These are phyloP conservation scores for Eristalis arbustorum DNA, from an alignment of 2,888 invertebrate species.

Conservation along the genomic window DNA sequence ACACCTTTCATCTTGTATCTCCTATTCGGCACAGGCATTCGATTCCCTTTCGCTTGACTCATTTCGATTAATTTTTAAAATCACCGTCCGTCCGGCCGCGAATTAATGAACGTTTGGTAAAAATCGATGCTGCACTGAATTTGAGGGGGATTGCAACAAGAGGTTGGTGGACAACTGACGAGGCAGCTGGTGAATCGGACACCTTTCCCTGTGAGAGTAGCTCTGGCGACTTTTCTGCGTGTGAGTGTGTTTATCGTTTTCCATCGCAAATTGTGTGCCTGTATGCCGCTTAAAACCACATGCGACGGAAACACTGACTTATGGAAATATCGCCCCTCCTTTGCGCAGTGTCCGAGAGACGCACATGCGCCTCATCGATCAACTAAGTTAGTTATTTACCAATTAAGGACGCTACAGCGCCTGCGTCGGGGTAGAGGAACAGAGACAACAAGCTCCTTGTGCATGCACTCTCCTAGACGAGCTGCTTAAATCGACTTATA, in stretches of 20 bases:
- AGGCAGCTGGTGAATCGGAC: not conserved
- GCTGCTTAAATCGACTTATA: not conserved
- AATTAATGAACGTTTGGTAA: not conserved
- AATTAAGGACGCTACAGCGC: conserved; percentile 1
- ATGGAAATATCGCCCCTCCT: not conserved
- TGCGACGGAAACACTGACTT: not conserved
- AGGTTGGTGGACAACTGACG: not conserved
- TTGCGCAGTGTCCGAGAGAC: conserved; percentile 19
- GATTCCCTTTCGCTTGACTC: conserved; percentile 41
- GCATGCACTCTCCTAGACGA: not conserved
- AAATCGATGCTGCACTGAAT: not conserved
- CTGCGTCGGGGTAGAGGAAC: not conserved
- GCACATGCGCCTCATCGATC: conserved; percentile 19
- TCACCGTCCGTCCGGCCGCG: not conserved
- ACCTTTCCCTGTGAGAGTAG: not conserved
- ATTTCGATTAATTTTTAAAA: not conserved
- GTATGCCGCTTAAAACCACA: not conserved
- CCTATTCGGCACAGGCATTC: too few relatives aligned
- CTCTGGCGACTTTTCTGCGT: not conserved
- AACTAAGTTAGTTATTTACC: conserved; percentile 1
- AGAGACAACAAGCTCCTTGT: not conserved
- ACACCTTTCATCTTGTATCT: conserved; percentile 61
- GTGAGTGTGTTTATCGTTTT: not conserved
- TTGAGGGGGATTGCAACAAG: not conserved
- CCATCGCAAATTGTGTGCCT: not conserved